These are phyloP conservation scores for Sparus aurata DNA, from an alignment of 2,797 vertebrate species.

Conservation along the genomic window DNA sequence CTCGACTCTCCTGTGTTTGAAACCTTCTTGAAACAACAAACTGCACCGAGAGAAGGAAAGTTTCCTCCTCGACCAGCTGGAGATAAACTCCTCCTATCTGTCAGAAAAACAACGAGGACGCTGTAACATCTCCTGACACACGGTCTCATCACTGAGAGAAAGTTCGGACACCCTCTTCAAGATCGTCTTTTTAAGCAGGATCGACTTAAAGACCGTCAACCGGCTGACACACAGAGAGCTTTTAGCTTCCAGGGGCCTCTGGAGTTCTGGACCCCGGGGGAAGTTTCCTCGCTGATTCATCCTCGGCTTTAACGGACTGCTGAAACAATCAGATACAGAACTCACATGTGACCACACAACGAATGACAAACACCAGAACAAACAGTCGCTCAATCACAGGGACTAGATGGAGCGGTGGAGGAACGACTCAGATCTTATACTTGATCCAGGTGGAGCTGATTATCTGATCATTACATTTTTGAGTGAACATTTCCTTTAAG, in stretches of 20 bases:
- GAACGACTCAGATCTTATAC: neutral
- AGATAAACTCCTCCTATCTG: conserved; percentile 63
- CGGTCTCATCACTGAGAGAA: conserved; percentile 18
- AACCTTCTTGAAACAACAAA: conserved; percentile 44
- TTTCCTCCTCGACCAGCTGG: conserved; percentile 7
- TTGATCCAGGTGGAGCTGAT: no score
- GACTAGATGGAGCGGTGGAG: neutral
- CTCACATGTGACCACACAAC: conserved; percentile 2
- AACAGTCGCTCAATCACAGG: neutral
- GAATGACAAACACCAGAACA: neutral
- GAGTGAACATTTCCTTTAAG: no score
- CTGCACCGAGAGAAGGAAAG: conserved; percentile 39
- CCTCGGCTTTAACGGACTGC: conserved; percentile 11
- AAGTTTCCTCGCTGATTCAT: neutral
- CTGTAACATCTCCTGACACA: conserved; percentile 9
- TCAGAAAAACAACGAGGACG: conserved; percentile 49
- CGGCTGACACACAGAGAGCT: neutral
- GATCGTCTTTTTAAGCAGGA: neutral
- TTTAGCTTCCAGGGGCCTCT: neutral
- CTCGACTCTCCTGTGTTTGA: conserved; percentile 6
- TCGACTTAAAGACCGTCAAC: neutral
- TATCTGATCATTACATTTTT: no score
- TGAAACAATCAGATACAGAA: conserved; percentile 6
- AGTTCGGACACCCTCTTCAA: no score
- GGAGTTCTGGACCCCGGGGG: neutral